These are phyloP conservation scores for Pitangus sulphuratus DNA, from an alignment of 2,797 vertebrate species.

Conservation along the genomic window DNA sequence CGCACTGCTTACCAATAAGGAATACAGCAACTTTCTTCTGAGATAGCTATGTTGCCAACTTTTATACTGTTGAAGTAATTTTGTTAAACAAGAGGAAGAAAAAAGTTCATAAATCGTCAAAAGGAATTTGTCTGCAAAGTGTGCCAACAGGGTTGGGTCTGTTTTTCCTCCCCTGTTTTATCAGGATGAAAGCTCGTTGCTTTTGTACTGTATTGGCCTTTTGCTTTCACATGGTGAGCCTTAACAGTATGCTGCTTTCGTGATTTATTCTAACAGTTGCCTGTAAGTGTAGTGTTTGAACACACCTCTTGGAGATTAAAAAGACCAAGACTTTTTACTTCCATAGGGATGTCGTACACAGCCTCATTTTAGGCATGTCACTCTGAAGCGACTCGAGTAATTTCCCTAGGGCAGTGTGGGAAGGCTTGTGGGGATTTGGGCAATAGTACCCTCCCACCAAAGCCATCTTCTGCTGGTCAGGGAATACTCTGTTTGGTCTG, in stretches of 20 bases:
- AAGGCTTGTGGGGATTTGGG: background rate
- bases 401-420: background rate
- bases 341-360: background rate
- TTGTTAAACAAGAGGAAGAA: background rate
- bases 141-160: constrained; percentile 39
- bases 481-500: background rate
- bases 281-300: background rate
- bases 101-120: constrained; percentile 8
- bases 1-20: constrained; percentile 16
- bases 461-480: background rate
- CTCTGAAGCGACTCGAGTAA: background rate
- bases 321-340: background rate
- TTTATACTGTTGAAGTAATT: constrained; percentile 16
- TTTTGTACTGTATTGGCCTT: background rate
- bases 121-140: constrained; percentile 16
- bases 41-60: background rate
- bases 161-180: constrained; percentile 20
- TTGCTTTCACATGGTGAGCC: background rate
- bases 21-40: background rate
- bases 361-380: background rate
- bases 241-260: background rate
- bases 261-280: background rate
- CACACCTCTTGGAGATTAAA: background rate
- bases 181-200: background rate
- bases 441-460: background rate